Base-by-base conservation (phyloP, 2,888 invertebrate genomes). In the Amiota mariae region DNA sequence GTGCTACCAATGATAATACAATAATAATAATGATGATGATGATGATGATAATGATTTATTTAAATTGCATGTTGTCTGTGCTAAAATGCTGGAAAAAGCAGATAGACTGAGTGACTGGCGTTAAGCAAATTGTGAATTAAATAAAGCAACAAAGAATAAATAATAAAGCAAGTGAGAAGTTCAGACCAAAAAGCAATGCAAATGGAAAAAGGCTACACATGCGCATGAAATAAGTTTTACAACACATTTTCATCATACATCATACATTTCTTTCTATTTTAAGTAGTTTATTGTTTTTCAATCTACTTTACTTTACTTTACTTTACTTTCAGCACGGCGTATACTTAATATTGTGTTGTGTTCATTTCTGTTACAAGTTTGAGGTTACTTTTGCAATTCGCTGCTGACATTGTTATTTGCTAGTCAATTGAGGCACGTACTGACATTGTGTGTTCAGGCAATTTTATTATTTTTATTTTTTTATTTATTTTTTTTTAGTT, bases 41-140 rank as follows among this genome's bases (percentile, higher is more conserved):
- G 6, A 36, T 76, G 72, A 75, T 80, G 80, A 77, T 82, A 82
- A 85, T 86, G 87, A 88, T 88, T 88, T 87, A 87, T 87, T 87
- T 82, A 86, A 87, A 87, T 88, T 88, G 84, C 84, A 81, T 80
- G 79, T 80, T 80, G 73, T 73, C 64, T 75, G n/a, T 24, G 4
- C 47, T 8, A 78, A 63, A 73, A 63, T 63, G 54, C 9, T 48
- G 15, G 56, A 51, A 54, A 10, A 70, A n/a, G 47, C 75, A 73
- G 57, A 70, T 75, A 68, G 59, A 59, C 13, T 36, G 73, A 76
- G 75, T 59, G 70, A 36, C 59, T 54, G 13, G 12, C 12, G 54
- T 54, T 8, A 59, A 18, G 11, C 20, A 10, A 59, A 59, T 20
- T 20, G 20, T 12, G 18, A 59, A 20, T 20, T 20, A 59, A 59